Evolutionary conservation across 1,140 invertebrate genomes (phyloP).

Genomic region (Nomia melanderi): DNA sequence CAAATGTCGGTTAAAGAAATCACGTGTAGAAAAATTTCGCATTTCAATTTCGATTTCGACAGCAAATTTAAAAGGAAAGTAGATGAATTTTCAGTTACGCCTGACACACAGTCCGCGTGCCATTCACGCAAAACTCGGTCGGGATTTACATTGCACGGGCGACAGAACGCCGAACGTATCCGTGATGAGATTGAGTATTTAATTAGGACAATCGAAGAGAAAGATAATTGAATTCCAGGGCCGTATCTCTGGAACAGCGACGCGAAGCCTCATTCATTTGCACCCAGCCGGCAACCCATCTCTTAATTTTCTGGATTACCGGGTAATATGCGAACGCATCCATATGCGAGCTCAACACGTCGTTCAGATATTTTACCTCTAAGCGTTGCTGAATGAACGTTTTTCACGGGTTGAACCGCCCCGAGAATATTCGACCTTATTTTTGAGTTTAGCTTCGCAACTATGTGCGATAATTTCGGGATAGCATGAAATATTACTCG

Average conservation of each 20-base stretch:
- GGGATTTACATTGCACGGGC: constrained; percentile 50
- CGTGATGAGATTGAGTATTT: constrained; percentile 69
- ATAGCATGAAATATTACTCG: not conserved
- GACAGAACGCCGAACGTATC: constrained; percentile 34
- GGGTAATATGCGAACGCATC: constrained; percentile 65
- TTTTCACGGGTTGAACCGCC: not conserved
- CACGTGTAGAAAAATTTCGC: too few relatives aligned
- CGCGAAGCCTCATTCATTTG: constrained; percentile 60
- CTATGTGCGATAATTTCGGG: too few relatives aligned
- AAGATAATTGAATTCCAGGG: constrained; percentile 74
- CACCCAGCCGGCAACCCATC: constrained; percentile 56
- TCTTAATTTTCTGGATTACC: constrained; percentile 71
- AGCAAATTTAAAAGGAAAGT: not conserved
- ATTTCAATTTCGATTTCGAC: not conserved
- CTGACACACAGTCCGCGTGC: not conserved
- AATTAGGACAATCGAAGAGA: constrained; percentile 68
- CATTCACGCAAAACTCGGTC: constrained; percentile 55
- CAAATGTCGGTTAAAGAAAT: not conserved
- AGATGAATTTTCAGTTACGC: not conserved
- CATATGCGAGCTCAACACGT: constrained; percentile 18
- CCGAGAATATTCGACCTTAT: not conserved
- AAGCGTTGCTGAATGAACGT: not conserved
- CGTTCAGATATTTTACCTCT: not conserved
- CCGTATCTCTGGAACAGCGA: constrained; percentile 60
- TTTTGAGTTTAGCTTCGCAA: not conserved